Evolutionary conservation across 2,888 invertebrate species (phyloP), one percentile per base, ranked within the genome.

Genomic region (Troglohyphantes excavatus): DNA sequence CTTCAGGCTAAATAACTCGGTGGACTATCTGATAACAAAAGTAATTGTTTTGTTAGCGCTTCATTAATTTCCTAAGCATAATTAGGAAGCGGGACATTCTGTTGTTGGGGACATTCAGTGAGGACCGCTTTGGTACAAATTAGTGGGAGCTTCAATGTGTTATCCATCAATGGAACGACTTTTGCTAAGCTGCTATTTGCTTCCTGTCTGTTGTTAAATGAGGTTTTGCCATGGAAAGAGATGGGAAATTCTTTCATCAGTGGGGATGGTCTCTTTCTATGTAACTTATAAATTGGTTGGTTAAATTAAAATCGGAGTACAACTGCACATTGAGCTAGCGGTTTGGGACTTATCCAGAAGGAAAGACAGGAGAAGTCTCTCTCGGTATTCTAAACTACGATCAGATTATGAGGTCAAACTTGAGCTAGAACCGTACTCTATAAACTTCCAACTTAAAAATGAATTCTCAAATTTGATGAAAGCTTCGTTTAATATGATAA

Each of bases 41-140:
- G 61, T 76, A 76, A 76, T 76, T 76, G 76, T 46, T 76, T 59
- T 33, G 76, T 21, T 63, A 21, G 26, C 76, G 23, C 63, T 39
- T 61, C 33, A 76, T 76, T 76, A 61, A 76, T 63, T 76, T 11
- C 3, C 7, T 33, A 61, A 19, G 17, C 63, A 63, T 76, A 76
- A 76, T 76, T 76, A 61, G 76, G 63, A 39, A 19, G 33, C n/a
- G 59, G 68, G 33, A n/a, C n/a, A 65, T n/a, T 21, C 29, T 29
- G 63, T 39, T 63, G 63, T 33, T 39, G 63, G 76, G 5, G 63
- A 33, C 76, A 76, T 21, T 39, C 33, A 76, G 21, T 39, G 39
- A 33, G 33, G 17, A 63, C 5, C 76, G 13, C 29, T n/a, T 53
- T 5, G 13, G 21, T 27, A 26, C 23, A 27, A 75, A 75, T 75